Evolutionary conservation across 1,140 invertebrate species (phyloP), one percentile per base, ranked within the genome.

Genomic region (Diabrotica virgifera): DNA sequence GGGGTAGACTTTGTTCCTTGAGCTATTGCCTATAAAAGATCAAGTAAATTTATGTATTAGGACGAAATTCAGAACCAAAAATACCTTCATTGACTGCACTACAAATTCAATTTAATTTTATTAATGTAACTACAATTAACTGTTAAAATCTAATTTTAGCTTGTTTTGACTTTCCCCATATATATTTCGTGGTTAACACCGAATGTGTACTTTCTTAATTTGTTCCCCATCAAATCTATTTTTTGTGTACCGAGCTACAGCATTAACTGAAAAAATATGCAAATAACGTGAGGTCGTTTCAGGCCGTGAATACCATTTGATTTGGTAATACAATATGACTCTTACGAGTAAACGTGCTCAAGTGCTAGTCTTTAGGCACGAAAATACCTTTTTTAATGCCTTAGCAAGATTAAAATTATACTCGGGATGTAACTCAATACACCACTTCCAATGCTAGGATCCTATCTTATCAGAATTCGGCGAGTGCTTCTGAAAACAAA

Each of bases 311-410:
- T 51, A 37, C 38, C 40, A 58, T 58, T 58, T 37, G 38, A 24
- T 50, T 59, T 40, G 10, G 58, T 59, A 59, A 59, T 35, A 59
- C 58, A 59, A 59, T 59, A 59, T 37, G 58, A 37, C 58, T 59
- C 58, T 59, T 59, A 59, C 38, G 58, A 36, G 50, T 59, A 50
- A 59, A 59, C 58, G 58, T 59, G 58, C 58, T 59, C 58, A 59
- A 59, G 58, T 59, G 24, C 14, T 14, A 51, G 38, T 59, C 37
- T 59, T 38, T 38, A 59, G 58, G 58, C 58, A 59, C 40, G 58
- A 59, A 59, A 59, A 59, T 59, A 59, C 58, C 46, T 59, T 59
- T 59, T 50, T 10, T 59, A 50, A 24, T 59, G 58, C 46, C 46
- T 37, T 51, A 59, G 58, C 58, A 5, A 59, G 58, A 59, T 59